Percentiles rank a stretch among this genome's conserved stretches.
phyloP scores from a whole-genome alignment of 2,888 invertebrate genomes.

The Epistrophella euchroma region DNA sequence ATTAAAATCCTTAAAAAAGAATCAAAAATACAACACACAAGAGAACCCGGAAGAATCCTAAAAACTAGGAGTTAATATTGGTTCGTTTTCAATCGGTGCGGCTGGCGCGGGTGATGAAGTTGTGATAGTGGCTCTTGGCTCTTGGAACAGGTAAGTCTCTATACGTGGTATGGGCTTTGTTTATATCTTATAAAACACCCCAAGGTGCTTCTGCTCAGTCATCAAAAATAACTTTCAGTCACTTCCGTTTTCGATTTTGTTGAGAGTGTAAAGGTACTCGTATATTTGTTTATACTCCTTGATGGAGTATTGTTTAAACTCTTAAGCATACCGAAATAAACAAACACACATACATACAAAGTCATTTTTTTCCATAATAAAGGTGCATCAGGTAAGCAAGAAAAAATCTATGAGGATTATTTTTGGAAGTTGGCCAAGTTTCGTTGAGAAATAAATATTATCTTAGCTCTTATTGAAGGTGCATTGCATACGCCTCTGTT shows the following conservation, averaged over 20 bases:
- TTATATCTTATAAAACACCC: conserved; percentile 37
- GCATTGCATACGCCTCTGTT: conserved; percentile 9
- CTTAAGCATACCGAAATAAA: conserved; percentile 19
- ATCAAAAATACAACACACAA: too few species aligned
- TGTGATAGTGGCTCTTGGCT: too few species aligned
- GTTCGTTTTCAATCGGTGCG: background rate
- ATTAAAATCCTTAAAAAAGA: too few species aligned
- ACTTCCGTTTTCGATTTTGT: conserved; percentile 50
- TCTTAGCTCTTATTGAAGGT: conserved; percentile 11
- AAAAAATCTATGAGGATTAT: conserved; percentile 4
- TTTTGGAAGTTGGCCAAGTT: conserved; percentile 63
- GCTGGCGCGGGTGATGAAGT: too few species aligned
- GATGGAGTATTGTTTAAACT: conserved; percentile 24
- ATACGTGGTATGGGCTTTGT: conserved; percentile 33
- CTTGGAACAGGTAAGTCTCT: background rate
- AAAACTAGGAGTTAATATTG: background rate
- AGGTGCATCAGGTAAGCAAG: conserved; percentile 17
- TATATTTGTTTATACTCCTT: background rate
- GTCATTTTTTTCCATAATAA: background rate
- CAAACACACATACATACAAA: background rate
- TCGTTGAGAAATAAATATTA: conserved; percentile 56
- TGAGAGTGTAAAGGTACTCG: background rate
- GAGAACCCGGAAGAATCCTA: too few species aligned
- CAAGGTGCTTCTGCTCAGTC: conserved; percentile 51
- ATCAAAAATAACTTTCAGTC: conserved; percentile 63